A percentile compares a stretch with the other conserved stretches of the same genome.
These are phyloP conservation scores for Carabus problematicus DNA, from an alignment of 2,888 invertebrate species.

Conservation along the genomic window DNA sequence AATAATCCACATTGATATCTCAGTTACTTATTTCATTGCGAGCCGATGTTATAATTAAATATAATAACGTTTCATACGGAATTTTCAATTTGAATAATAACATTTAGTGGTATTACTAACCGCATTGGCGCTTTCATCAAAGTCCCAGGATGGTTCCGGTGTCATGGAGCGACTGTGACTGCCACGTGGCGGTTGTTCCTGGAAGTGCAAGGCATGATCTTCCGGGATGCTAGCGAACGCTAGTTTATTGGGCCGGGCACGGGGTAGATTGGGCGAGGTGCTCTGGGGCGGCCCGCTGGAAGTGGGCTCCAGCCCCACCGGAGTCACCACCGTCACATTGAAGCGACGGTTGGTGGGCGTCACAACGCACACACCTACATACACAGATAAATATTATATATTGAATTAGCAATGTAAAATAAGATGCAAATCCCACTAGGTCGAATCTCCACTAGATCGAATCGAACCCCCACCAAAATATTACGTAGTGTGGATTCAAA, in stretches of 20 bases:
- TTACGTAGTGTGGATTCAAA: too few relatives aligned
- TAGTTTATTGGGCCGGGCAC: slow-evolving; percentile 51
- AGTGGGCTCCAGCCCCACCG: slow-evolving; percentile 45
- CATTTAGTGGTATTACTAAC: slow-evolving; percentile 49
- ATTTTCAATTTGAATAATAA: slow-evolving; percentile 2
- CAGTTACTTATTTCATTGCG: neutral
- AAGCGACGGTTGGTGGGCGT: slow-evolving; percentile 59
- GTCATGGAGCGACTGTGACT: slow-evolving; percentile 54
- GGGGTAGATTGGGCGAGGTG: slow-evolving; percentile 54
- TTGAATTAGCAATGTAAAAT: too few relatives aligned
- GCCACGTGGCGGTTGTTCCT: slow-evolving; percentile 47
- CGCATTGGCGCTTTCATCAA: slow-evolving; percentile 56
- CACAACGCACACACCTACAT: slow-evolving; percentile 46
- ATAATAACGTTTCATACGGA: too few relatives aligned
- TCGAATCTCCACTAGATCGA: too few relatives aligned
- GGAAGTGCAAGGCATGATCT: slow-evolving; percentile 61
- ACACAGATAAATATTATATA: too few relatives aligned
- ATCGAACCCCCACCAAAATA: too few relatives aligned
- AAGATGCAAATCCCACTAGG: too few relatives aligned
- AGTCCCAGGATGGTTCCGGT: slow-evolving; percentile 59
- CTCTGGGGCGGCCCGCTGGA: slow-evolving; percentile 52
- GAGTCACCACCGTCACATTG: slow-evolving; percentile 62
- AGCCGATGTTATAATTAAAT: neutral
- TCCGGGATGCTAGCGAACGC: slow-evolving; percentile 60
- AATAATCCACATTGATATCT: neutral